Conservation (phyloP, 2,888 invertebrate species). For the Ichneumoninae sp. region DNA sequence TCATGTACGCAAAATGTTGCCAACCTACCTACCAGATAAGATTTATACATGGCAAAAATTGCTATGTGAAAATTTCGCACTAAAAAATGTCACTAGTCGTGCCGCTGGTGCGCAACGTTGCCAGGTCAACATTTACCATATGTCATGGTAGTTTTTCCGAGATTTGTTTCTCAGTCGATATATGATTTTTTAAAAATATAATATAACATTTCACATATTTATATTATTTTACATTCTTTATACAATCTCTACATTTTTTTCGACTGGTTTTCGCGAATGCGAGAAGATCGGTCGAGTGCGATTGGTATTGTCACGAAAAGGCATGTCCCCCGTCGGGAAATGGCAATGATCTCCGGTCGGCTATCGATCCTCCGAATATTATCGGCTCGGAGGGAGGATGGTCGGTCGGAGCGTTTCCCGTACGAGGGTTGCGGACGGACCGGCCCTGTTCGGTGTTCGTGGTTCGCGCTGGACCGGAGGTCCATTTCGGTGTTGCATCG, state of each 20-base stretch:
- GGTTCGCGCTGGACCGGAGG: slow-evolving; percentile 29
- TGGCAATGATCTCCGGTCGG: not conserved
- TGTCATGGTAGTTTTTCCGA: no score
- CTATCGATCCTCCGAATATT: slow-evolving; percentile 29
- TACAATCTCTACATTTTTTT: not conserved
- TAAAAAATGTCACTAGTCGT: no score
- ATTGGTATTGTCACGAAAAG: not conserved
- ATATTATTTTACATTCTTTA: not conserved
- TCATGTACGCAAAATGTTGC: no score
- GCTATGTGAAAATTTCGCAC: no score
- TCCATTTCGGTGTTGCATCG: slow-evolving; percentile 73
- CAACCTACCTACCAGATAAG: no score
- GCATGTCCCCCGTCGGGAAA: not conserved
- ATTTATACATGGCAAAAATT: no score
- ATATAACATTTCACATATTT: no score
- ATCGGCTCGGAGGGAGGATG: not conserved
- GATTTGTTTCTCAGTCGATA: no score
- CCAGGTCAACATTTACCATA: no score
- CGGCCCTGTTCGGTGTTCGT: slow-evolving; percentile 30
- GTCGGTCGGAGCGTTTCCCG: not conserved
- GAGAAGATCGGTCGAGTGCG: not conserved
- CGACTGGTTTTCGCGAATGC: not conserved
- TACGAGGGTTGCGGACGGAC: slow-evolving; percentile 11
- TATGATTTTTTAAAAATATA: no score
- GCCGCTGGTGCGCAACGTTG: no score